Evolutionary conservation across 2,797 vertebrate genomes (phyloP).

Genomic region (Gila robusta): DNA sequence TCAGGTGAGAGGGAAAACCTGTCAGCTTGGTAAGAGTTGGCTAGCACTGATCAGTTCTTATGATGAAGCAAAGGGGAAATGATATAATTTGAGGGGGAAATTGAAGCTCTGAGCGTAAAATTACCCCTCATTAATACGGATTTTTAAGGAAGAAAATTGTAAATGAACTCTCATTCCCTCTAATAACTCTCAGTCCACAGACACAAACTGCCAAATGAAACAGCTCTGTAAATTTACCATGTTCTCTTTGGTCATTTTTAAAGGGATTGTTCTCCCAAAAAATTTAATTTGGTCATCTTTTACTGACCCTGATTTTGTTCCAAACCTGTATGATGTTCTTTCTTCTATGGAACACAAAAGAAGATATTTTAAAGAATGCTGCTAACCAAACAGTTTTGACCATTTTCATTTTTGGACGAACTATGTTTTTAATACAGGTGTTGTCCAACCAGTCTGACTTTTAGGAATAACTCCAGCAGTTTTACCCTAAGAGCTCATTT

Average conservation of each 20-base stretch:
- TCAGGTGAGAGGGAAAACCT: conserved; percentile 60
- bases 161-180: conserved; percentile 77
- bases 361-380: background rate
- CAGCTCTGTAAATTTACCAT: conserved; percentile 39
- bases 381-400: background rate
- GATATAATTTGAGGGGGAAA: conserved; percentile 75
- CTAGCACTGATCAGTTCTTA: conserved; percentile 73
- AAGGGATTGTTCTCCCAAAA: conserved; percentile 27
- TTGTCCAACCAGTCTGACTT: background rate
- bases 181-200: conserved; percentile 68
- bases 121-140: conserved; percentile 80
- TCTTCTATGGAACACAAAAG: background rate
- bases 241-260: conserved; percentile 22
- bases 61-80: conserved; percentile 73
- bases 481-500: background rate
- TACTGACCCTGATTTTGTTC: background rate
- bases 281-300: background rate
- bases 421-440: background rate
- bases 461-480: conserved; percentile 9
- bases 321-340: background rate
- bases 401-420: background rate
- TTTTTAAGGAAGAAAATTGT: conserved; percentile 71
- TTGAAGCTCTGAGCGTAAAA: conserved; percentile 83
- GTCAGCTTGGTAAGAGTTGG: conserved; percentile 63
- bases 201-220: conserved; percentile 52